These are phyloP conservation scores for Mus minutoides DNA, from an alignment of 2,797 vertebrate species.

Conservation along the genomic window DNA sequence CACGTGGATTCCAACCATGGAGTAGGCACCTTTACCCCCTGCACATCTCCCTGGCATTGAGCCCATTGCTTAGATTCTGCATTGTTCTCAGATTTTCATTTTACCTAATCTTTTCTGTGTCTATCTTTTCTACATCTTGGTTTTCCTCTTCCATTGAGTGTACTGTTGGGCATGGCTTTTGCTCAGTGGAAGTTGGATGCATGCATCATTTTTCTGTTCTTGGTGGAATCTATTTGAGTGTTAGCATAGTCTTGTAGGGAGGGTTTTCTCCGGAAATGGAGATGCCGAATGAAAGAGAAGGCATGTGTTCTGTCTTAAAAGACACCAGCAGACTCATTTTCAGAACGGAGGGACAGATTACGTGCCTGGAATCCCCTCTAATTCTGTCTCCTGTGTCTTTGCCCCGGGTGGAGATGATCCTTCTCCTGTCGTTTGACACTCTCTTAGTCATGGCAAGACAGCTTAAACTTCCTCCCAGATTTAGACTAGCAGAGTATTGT, in stretches of 20 bases:
- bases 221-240: too few species aligned
- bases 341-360: neutral
- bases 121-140: neutral
- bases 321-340: neutral
- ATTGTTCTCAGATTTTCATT: constrained; percentile 22
- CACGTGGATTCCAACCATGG: neutral
- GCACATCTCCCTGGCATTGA: too few species aligned
- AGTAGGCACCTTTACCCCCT: neutral
- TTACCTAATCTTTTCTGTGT: neutral
- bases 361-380: neutral
- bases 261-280: neutral
- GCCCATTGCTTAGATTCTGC: neutral
- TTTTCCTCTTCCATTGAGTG: neutral
- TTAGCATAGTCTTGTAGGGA: neutral
- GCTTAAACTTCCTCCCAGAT: neutral
- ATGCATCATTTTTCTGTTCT: neutral
- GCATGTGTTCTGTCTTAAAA: neutral
- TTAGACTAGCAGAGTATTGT: neutral
- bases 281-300: neutral
- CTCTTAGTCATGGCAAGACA: neutral
- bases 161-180: neutral
- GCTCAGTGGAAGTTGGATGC: neutral
- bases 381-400: neutral
- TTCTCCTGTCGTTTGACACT: neutral
- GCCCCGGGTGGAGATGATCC: neutral